Evolutionary conservation across 2,113 vertebrate species (phyloP).

Genomic region (Vombatus ursinus): DNA sequence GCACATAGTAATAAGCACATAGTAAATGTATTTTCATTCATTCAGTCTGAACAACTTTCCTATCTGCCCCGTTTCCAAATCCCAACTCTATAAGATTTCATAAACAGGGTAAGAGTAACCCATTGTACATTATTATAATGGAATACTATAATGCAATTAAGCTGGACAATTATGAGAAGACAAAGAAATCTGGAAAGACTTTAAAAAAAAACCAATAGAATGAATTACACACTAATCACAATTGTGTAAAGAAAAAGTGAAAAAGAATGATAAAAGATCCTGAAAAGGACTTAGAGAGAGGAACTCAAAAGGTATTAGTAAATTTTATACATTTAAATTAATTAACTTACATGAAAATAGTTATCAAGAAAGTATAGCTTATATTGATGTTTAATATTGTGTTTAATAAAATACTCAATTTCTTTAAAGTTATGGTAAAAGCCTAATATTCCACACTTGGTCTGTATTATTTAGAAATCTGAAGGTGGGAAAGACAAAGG

Average conservation of each 20-base stretch:
- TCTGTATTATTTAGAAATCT: background rate
- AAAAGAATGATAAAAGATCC: background rate
- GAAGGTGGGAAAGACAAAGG: background rate
- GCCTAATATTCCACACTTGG: background rate
- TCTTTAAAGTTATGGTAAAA: background rate
- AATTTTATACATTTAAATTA: background rate
- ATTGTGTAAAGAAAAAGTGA: background rate
- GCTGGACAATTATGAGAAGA: background rate
- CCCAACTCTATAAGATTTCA: background rate
- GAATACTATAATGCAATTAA: background rate
- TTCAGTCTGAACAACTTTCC: background rate
- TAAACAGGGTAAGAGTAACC: background rate
- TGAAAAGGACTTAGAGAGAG: background rate
- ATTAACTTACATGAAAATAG: background rate
- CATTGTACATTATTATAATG: background rate
- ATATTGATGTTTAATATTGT: background rate
- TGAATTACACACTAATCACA: background rate
- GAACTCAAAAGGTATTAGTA: background rate
- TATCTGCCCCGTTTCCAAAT: background rate
- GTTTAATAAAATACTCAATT: background rate
- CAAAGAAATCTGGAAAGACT: background rate
- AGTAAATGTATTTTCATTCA: background rate
- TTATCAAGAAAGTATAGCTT: background rate
- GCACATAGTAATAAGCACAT: background rate
- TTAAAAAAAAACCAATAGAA: background rate